These are phyloP conservation scores for Cataglyphis hispanica DNA, from an alignment of 1,140 invertebrate species.

Conservation along the genomic window DNA sequence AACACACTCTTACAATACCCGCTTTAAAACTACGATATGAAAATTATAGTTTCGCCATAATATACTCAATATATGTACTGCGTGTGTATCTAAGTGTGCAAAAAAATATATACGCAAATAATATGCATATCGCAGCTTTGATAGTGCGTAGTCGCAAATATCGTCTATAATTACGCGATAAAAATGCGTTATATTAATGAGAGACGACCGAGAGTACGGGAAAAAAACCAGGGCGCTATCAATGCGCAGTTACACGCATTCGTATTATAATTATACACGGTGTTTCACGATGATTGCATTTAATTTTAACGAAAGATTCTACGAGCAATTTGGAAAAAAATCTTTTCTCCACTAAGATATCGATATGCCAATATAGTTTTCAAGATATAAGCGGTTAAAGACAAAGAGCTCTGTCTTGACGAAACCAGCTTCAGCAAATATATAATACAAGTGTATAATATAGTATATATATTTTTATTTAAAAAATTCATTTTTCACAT, in stretches of 20 bases:
- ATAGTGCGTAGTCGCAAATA: conserved; percentile 23
- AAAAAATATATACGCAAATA: conserved; percentile 30
- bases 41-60: conserved; percentile 46
- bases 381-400: background rate
- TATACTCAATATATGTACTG: conserved; percentile 15
- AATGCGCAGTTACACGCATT: background rate
- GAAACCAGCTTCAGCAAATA: background rate
- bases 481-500: conserved; percentile 8
- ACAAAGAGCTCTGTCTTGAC: background rate
- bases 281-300: conserved; percentile 4
- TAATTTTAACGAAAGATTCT: conserved; percentile 23
- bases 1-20: conserved; percentile 76
- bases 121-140: conserved; percentile 44
- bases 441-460: conserved; percentile 27
- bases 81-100: conserved; percentile 7
- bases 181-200: conserved; percentile 31
- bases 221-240: background rate
- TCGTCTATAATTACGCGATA: conserved; percentile 19
- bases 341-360: background rate
- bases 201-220: background rate
- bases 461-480: conserved; percentile 18
- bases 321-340: conserved; percentile 3
- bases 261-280: conserved; percentile 9
- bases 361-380: background rate
- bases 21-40: conserved; percentile 60